Evolutionary conservation across 2,113 vertebrate species (phyloP), one percentile per base, ranked within the genome.

Genomic region (Phylloscopus trochiloides): DNA sequence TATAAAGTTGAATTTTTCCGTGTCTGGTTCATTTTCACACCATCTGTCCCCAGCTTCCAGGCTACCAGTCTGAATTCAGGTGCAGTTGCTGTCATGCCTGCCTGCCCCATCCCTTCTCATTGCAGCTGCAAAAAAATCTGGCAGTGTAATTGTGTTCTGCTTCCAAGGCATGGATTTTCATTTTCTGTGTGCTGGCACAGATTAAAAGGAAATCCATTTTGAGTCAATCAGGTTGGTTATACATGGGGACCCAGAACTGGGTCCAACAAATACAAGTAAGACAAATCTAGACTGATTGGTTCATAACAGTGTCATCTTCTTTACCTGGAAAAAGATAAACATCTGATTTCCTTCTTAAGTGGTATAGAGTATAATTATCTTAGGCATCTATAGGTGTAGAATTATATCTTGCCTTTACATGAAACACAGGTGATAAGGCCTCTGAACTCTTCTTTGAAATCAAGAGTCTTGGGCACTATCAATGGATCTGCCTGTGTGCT

Each of bases 1-100:
- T 88, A 51, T 79, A 42, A 80, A 61, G 76, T 81, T 76, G 73
- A 75, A 70, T 95, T 91, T 94, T 94, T 94, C 80, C 90, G 48
- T 73, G 31, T 78, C 90, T 92, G 45, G 24, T 93, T 95, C 50
- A 55, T 73, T 92, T 89, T 95, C 74, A 89, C 25, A 58, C 58
- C 70, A 79, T 65, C 70, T 90, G 48, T 91, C 48, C 45, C 32
- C 54, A 62, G 75, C 51, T 83, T 85, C 52, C 85, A 55, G 50
- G 52, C 70, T 93, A 71, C 32, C 28, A 50, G 59, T 57, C 55
- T 83, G 73, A 94, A 86, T 86, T 88, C 58, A 88, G 88, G 83
- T 86, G 54, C 1, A 0, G 21, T 74, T 0, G 2, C 72, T 80
- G 34, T 77, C 10, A 6, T 92, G 76, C 51, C 54, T 9, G 1